A percentile compares a stretch with the other conserved stretches of the same genome.
These are phyloP conservation scores for Himalopsyche kuldschensis DNA, from an alignment of 2,888 invertebrate genomes.

Conservation along the genomic window DNA sequence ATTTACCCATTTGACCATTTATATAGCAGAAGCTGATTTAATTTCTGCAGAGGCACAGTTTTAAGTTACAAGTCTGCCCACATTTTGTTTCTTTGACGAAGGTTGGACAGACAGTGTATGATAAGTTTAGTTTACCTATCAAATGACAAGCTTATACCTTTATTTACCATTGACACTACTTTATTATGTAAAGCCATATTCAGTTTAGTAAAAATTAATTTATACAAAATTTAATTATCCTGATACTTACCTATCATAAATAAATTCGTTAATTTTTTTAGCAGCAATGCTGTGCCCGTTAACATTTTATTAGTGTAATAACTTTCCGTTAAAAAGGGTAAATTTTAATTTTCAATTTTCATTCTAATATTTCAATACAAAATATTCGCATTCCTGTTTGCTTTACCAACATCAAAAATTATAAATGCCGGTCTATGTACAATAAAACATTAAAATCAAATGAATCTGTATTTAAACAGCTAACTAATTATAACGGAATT, in stretches of 20 bases:
- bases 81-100: conserved; percentile 35
- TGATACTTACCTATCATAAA: not conserved
- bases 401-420: no score
- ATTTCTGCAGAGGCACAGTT: conserved; percentile 13
- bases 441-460: no score
- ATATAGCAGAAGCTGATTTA: conserved; percentile 8
- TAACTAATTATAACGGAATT: no score
- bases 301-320: no score
- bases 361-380: no score
- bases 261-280: not conserved
- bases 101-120: conserved; percentile 34
- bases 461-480: no score
- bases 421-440: no score
- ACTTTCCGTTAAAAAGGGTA: no score
- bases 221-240: not conserved
- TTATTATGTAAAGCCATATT: not conserved
- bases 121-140: conserved; percentile 37
- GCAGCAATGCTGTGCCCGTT: no score
- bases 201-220: not conserved
- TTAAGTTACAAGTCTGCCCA: conserved; percentile 30
- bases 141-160: conserved; percentile 28
- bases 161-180: not conserved
- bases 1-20: not conserved
- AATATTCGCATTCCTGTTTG: no score
- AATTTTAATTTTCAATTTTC: no score